A percentile compares a stretch with the other conserved stretches of the same genome.
Conservation (phyloP, 2,113 vertebrate genomes). For the Triplophysa tibetana region DNA sequence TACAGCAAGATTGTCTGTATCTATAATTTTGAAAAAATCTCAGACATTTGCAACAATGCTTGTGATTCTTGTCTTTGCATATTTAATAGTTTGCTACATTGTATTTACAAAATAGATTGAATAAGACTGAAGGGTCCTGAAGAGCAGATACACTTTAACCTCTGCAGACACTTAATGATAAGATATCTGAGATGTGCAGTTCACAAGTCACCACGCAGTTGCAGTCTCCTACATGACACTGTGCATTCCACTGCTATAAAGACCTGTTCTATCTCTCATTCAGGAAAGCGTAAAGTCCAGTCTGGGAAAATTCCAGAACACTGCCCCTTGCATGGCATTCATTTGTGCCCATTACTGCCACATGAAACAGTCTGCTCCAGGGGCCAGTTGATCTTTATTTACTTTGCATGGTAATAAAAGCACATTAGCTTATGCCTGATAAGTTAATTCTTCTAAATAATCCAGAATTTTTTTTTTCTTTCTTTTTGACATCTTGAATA, state of each 20-base stretch:
- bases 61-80: not conserved
- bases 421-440: no score
- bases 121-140: not conserved
- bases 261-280: not conserved
- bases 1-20: no score
- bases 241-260: not conserved
- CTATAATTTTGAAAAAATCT: no score
- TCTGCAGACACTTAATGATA: not conserved
- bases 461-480: no score
- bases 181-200: constrained; percentile 11
- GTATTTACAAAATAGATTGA: not conserved
- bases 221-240: not conserved
- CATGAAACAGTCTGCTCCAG: not conserved
- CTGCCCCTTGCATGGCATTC: no score
- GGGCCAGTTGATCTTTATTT: no score
- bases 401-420: no score
- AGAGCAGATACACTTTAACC: constrained; percentile 28
- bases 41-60: no score
- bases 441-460: no score
- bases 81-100: not conserved
- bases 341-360: no score
- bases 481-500: not conserved
- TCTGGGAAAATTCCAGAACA: not conserved
- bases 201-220: constrained; percentile 18
- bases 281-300: not conserved